Evolutionary conservation across 2,888 invertebrate species (phyloP).

Genomic region (Ptilodon capucinus): DNA sequence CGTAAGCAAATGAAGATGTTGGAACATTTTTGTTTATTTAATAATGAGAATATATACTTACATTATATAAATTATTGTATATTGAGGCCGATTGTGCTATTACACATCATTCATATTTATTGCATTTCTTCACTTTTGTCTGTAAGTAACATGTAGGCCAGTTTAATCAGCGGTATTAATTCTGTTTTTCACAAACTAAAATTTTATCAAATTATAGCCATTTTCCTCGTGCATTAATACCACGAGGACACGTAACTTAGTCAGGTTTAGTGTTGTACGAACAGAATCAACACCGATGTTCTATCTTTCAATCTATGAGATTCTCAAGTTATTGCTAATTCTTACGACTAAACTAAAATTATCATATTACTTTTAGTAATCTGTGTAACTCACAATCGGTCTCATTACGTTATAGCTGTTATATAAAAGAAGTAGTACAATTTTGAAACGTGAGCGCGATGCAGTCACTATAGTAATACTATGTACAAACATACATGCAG

Average conservation of each 20-base stretch:
- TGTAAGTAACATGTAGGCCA: neutral
- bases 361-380: no score
- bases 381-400: neutral
- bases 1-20: constrained; percentile 7
- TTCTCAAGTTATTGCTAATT: no score
- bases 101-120: neutral
- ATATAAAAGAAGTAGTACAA: constrained; percentile 52
- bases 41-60: constrained; percentile 6
- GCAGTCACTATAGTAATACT: constrained; percentile 24
- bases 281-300: no score
- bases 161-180: no score
- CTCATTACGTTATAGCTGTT: constrained; percentile 44
- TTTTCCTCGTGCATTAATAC: no score
- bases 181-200: no score
- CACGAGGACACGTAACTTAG: no score
- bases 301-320: no score
- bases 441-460: constrained; percentile 35
- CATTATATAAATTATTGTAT: constrained; percentile 29
- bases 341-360: no score
- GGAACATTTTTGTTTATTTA: constrained; percentile 12
- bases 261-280: no score
- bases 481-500: constrained; percentile 22
- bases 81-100: constrained; percentile 6
- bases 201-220: no score
- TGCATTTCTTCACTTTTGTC: neutral